Evolutionary conservation across 2,888 invertebrate species (phyloP), one percentile per base, ranked within the genome.

Genomic region (Caenorhabditis japonica): DNA sequence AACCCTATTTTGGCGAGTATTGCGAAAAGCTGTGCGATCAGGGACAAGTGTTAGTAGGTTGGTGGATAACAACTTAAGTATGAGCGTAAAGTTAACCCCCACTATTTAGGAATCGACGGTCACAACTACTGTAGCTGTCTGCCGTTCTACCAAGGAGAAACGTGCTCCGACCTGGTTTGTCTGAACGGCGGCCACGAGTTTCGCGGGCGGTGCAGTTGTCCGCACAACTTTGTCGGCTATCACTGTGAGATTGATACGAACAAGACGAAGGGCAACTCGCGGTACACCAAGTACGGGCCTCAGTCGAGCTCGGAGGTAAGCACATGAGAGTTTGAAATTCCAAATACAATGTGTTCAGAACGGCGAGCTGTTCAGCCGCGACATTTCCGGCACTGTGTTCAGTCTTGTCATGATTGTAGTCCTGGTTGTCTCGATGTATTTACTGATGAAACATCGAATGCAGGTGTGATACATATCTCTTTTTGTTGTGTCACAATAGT

Each of bases 371-470:
- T 86, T 86, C 69, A 83, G 82, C 33, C 76, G 86, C 5, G 86
- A 86, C 66, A 79, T 86, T 33, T 83, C 83, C 13, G 86, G 86
- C 19, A 86, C 86, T 3, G 84, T 86, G 19, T 86, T 86, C 77
- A 80, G 80, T 46, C 71, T 86, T 13, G 81, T 86, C 17, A 86
- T 86, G 86, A 86, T 86, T 27, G 75, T 84, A 10, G 84, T 85
- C 5, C 72, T 85, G 13, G 84, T 85, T 21, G 81, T 86, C 17
- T 82, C 82, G 21, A 85, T 86, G 85, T 86, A 86, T 68, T 75
- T 86, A 33, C 69, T 86, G 47, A 84, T 86, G 84, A 86, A 86
- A 51, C 86, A 86, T 70, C 75, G 86, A 47, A 86, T 86, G 85
- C 86, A 86, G 79, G 85, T 83, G n/a, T n/a, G n/a, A n/a, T n/a